Evolutionary conservation across 2,113 vertebrate genomes (phyloP).

Genomic region (Aegithalos caudatus): DNA sequence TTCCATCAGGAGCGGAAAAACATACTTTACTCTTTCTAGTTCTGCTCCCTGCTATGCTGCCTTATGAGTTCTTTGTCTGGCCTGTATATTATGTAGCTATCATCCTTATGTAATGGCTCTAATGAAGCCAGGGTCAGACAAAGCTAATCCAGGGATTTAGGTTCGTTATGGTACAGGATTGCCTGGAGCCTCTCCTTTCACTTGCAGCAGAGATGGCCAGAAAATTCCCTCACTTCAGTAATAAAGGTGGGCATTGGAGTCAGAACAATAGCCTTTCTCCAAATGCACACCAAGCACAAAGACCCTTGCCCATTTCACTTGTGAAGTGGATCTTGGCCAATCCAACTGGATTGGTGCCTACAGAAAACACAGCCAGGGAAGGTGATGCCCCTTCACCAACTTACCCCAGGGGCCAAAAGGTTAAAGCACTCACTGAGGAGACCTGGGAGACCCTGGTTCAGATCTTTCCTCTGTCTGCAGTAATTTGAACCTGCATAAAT

Average conservation of each 20-base stretch:
- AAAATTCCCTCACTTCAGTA: background rate
- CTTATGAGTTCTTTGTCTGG: background rate
- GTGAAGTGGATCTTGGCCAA: background rate
- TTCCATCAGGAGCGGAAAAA: background rate
- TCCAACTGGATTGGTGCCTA: background rate
- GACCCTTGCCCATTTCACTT: background rate
- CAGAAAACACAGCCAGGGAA: background rate
- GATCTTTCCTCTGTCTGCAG: conserved; percentile 6
- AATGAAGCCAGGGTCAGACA: background rate
- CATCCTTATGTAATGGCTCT: background rate
- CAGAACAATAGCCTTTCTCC: background rate
- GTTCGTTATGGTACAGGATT: rapidly evolving
- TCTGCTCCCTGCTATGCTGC: background rate
- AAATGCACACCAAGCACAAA: background rate
- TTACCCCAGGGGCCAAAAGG: background rate
- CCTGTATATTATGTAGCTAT: background rate
- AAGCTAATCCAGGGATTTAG: background rate
- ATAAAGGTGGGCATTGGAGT: background rate
- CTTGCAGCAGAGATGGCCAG: background rate
- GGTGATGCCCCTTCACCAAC: background rate
- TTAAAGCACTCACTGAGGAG: background rate
- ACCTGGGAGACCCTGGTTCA: background rate
- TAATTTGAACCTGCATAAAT: conserved; percentile 60
- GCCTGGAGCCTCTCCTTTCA: background rate
- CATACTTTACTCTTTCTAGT: background rate